Conservation (phyloP, 2,113 vertebrate genomes). For the Tenebrosternarchus preto region DNA sequence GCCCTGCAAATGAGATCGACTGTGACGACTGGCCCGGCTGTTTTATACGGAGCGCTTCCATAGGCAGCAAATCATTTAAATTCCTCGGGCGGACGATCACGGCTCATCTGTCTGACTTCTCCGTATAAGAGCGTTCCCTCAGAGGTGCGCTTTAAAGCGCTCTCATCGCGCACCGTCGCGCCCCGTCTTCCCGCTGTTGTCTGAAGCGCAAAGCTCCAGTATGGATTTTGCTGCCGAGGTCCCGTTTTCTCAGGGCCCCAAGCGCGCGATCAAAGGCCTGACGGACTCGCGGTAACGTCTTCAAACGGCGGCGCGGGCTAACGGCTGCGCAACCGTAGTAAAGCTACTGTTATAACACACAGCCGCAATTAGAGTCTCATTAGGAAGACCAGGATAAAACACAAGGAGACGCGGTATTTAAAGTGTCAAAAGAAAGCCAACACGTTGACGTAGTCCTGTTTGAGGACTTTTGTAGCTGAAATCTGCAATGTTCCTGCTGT, state of each 20-base stretch:
- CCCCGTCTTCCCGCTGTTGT: constrained; percentile 14
- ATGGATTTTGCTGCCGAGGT: constrained; percentile 38
- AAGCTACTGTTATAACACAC: background rate
- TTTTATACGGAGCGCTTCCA: constrained; percentile 3
- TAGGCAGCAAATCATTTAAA: constrained; percentile 29
- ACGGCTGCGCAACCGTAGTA: background rate
- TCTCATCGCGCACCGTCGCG: constrained; percentile 5
- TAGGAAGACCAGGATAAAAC: background rate
- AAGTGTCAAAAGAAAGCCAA: background rate
- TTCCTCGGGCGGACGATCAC: background rate
- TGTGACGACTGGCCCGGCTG: constrained; percentile 10
- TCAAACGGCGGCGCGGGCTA: constrained; percentile 11
- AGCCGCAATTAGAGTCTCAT: background rate
- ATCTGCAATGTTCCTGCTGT: background rate
- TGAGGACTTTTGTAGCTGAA: too few relatives aligned
- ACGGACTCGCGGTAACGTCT: constrained; percentile 18
- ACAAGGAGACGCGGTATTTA: background rate
- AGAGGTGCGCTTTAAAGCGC: constrained; percentile 33
- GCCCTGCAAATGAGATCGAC: constrained; percentile 32
- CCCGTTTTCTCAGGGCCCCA: constrained; percentile 12
- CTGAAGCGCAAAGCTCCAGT: constrained; percentile 27
- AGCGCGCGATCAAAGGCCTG: constrained; percentile 33
- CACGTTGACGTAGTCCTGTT: too few relatives aligned
- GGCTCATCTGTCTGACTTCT: constrained; percentile 19
- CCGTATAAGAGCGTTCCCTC: constrained; percentile 19